A percentile compares a stretch with the other conserved stretches of the same genome.
Conservation (phyloP, 2,797 vertebrate genomes). For the Smutsia gigantea region DNA sequence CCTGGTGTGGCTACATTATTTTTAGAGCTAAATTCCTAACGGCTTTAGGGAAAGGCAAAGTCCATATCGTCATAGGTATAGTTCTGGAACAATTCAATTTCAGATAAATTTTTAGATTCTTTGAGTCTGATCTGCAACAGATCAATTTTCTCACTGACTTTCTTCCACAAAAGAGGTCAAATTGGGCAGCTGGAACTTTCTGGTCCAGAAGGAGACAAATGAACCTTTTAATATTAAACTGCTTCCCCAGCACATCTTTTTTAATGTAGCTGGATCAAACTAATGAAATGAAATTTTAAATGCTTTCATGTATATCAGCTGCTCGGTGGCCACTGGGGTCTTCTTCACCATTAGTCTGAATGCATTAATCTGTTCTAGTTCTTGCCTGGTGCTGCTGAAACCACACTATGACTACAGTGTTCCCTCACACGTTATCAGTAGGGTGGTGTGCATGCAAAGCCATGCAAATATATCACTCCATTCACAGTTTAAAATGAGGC, state of each 20-base stretch:
- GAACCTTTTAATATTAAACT: constrained; percentile 64
- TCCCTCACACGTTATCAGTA: not conserved
- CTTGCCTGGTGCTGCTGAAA: not conserved
- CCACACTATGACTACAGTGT: not conserved
- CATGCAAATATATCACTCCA: not conserved
- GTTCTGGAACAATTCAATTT: constrained; percentile 58
- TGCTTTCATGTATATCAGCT: constrained; percentile 31
- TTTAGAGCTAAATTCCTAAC: not conserved
- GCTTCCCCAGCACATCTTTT: constrained; percentile 53
- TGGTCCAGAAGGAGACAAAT: constrained; percentile 71
- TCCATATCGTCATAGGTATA: not conserved
- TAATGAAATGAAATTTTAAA: constrained; percentile 70
- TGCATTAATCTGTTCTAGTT: constrained; percentile 48
- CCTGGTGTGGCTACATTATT: not conserved
- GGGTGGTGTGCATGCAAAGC: not conserved
- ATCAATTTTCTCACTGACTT: constrained; percentile 56
- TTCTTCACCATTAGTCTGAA: constrained; percentile 39
- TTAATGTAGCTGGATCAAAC: constrained; percentile 65
- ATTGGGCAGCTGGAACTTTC: constrained; percentile 56
- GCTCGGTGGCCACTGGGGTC: constrained; percentile 6
- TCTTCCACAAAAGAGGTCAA: constrained; percentile 36
- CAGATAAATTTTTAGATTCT: constrained; percentile 55
- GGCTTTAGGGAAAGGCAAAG: not conserved
- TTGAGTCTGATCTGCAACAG: not conserved
- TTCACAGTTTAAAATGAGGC: not conserved